Conservation (phyloP, 2,888 invertebrate species). For the Eupsilia transversa region DNA sequence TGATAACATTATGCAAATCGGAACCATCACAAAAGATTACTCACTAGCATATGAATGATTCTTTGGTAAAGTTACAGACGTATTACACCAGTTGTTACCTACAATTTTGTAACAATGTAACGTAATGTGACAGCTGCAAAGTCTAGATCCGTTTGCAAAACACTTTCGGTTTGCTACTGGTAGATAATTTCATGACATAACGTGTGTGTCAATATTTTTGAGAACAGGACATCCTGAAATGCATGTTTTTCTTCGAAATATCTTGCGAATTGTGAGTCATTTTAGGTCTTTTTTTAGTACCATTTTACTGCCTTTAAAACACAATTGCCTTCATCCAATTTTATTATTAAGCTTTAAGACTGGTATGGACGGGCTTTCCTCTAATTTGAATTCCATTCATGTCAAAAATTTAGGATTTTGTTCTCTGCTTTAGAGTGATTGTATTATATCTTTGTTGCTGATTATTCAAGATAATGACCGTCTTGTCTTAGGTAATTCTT, state of each 20-base stretch:
- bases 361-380: no score
- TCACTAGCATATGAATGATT: conserved; percentile 36
- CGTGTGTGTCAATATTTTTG: conserved; percentile 40
- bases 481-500: conserved; percentile 11
- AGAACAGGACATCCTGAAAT: conserved; percentile 45
- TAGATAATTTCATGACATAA: conserved; percentile 37
- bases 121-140: conserved; percentile 23
- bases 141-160: conserved; percentile 53
- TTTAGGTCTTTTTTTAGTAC: not conserved
- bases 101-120: conserved; percentile 43
- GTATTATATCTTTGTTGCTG: not conserved
- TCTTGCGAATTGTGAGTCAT: conserved; percentile 22
- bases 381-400: not conserved
- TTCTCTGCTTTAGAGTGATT: not conserved
- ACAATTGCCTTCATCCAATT: not conserved
- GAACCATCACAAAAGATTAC: conserved; percentile 41
- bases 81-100: conserved; percentile 9
- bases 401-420: not conserved
- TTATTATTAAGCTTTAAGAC: not conserved
- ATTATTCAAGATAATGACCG: not conserved
- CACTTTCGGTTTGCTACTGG: conserved; percentile 1
- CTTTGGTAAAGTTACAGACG: conserved; percentile 13
- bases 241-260: conserved; percentile 26
- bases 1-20: conserved; percentile 46
- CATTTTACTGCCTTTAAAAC: not conserved